These are phyloP conservation scores for Chrysodeixis includens DNA, from an alignment of 2,888 invertebrate species.

Conservation along the genomic window DNA sequence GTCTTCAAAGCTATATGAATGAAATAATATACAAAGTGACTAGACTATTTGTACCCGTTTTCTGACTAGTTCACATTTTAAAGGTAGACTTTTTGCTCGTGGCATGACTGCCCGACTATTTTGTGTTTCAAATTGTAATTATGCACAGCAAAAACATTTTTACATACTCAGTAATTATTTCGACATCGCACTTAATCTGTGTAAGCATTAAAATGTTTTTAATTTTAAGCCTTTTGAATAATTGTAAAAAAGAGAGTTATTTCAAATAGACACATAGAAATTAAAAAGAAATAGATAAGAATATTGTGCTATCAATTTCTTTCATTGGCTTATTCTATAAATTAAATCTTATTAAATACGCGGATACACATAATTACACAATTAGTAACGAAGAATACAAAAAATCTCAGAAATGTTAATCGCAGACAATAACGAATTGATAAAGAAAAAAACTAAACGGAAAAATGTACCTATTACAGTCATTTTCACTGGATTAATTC, in stretches of 20 bases:
- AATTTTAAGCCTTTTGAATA: neutral
- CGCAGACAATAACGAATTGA: no score
- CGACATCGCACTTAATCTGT: neutral
- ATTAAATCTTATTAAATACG: no score
- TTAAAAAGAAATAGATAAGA: no score
- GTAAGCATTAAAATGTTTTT: neutral
- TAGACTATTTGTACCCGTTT: neutral
- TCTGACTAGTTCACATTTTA: neutral
- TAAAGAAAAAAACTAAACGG: no score
- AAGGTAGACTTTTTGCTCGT: neutral
- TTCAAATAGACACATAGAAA: no score
- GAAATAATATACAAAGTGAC: constrained; percentile 3
- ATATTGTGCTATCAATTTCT: no score
- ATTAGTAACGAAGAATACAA: no score
- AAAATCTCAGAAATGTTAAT: no score
- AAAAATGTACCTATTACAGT: no score
- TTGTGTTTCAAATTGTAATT: neutral
- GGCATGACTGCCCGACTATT: neutral
- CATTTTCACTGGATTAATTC: constrained; percentile 11
- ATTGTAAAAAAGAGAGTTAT: no score
- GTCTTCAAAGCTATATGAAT: constrained; percentile 14
- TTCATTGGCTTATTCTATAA: no score
- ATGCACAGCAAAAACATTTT: neutral
- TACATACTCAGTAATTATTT: neutral
- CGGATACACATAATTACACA: no score